Evolutionary conservation across 2,113 vertebrate genomes (phyloP), one percentile per base, ranked within the genome.

Genomic region (Oncorhynchus gorbuscha): DNA sequence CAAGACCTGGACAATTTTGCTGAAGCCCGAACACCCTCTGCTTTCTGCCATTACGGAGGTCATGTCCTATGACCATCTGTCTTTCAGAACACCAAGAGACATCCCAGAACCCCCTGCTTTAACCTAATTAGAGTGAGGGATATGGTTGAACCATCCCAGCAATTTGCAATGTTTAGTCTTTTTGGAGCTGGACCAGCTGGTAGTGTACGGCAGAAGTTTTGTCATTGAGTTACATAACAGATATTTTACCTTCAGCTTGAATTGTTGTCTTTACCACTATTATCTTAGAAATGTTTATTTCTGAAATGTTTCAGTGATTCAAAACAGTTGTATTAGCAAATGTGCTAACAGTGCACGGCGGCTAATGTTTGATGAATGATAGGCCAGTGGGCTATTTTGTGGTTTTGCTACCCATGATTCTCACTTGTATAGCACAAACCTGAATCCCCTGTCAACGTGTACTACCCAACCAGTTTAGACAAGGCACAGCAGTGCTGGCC

Each of bases 61-160:
- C 83, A 79, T 79, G 87, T 89, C 85, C 82, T 86, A 72, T 84
- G 79, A 80, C 88, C 90, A 92, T 91, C 88, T 92, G 88, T 87
- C 86, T 88, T 86, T 59, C 73, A 81, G 81, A 79, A 82, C 83
- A 87, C 71, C 77, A 48, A 72, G 86, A 77, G 78, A 72, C 83
- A 82, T 82, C 82, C 83, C 74, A 24, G 49, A 82, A 83, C 81
- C 61, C 0, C 7, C 82, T 88, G 75, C 75, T 71, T 84, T 86
- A 84, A 88, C 87, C 86, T 84, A 79, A 84, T 84, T 84, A 76
- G 78, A 83, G 75, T 49, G 18, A 70, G 81, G 80, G 69, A 67
- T 79, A 16, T 58, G 14, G 24, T 67, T 45, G 73, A 77, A 71
- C 73, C 76, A 79, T 58, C 22, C 4, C 51, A 75, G 81, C 55